phyloP scores from a whole-genome alignment of 1,140 invertebrate genomes.

The Dendrolimus kikuchii region DNA sequence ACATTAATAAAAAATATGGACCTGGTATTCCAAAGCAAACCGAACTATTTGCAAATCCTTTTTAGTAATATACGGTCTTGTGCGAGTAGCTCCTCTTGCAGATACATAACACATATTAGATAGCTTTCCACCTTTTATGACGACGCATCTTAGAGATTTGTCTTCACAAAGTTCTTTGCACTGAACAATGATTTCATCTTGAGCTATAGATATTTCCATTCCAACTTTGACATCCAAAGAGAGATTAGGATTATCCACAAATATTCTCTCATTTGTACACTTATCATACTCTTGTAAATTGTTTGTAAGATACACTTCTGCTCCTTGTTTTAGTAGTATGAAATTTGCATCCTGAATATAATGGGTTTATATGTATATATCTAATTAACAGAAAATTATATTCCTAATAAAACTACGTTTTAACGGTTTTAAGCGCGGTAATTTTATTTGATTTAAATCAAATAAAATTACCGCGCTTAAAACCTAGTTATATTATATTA shows the following conservation, averaged over 20 bases:
- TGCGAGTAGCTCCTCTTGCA: conserved; percentile 21
- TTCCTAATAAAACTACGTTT: no score
- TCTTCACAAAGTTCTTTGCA: conserved; percentile 26
- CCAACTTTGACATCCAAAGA: conserved; percentile 27
- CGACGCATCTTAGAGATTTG: conserved; percentile 28
- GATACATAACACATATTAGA: conserved; percentile 24
- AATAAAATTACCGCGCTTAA: no score
- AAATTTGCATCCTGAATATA: conserved; percentile 22
- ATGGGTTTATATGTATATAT: no score
- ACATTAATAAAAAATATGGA: conserved; percentile 10
- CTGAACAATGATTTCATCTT: conserved; percentile 33
- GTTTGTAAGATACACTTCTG: conserved; percentile 27
- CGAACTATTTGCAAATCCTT: conserved; percentile 35
- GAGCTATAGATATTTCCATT: conserved; percentile 31
- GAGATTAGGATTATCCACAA: conserved; percentile 36
- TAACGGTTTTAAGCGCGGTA: no score
- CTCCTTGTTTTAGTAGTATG: conserved; percentile 21
- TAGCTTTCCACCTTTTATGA: conserved; percentile 33
- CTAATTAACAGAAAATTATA: no score
- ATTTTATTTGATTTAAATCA: no score
- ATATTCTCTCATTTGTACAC: conserved; percentile 34
- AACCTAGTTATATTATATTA: no score
- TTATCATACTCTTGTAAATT: conserved; percentile 27
- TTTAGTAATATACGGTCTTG: conserved; percentile 24
- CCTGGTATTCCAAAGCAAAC: conserved; percentile 43